Conservation (phyloP, 2,888 invertebrate species). For the Lypha dubia region DNA sequence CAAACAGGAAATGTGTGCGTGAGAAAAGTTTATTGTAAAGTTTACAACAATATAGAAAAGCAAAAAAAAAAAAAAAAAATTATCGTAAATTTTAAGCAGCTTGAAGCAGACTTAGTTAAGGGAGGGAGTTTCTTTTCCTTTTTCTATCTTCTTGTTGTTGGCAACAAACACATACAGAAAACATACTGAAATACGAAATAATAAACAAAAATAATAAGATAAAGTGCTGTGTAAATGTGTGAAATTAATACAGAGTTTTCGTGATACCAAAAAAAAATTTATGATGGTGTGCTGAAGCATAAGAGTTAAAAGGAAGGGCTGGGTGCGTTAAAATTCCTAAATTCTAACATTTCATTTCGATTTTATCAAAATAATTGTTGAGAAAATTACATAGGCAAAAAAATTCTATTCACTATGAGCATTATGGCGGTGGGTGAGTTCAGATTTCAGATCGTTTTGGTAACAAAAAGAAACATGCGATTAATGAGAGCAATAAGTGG, state of each 20-base stretch:
- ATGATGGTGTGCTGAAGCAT: background rate
- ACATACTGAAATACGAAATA: conserved; percentile 60
- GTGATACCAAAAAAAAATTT: conserved; percentile 2
- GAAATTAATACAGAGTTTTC: conserved; percentile 64
- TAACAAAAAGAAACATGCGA: too few relatives aligned
- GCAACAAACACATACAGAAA: conserved; percentile 20
- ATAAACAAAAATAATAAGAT: conserved; percentile 24
- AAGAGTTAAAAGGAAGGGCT: background rate
- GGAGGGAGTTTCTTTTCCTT: background rate
- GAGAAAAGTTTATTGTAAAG: conserved; percentile 68
- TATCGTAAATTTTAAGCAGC: conserved; percentile 50
- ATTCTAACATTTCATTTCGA: background rate
- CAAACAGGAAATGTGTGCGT: conserved; percentile 68
- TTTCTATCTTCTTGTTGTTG: too few relatives aligned
- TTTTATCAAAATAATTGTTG: too few relatives aligned
- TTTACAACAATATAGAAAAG: conserved; percentile 31
- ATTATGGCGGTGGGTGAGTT: too few relatives aligned
- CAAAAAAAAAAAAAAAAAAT: too few relatives aligned
- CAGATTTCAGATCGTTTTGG: too few relatives aligned
- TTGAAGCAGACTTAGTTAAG: conserved; percentile 15
- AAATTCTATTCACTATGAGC: too few relatives aligned
- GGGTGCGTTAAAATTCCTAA: background rate
- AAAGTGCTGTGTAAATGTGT: conserved; percentile 71
- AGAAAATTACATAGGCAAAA: too few relatives aligned
- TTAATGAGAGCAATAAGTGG: too few relatives aligned